A percentile compares a stretch with the other conserved stretches of the same genome.
These are phyloP conservation scores for Formicarius rufipectus DNA, from an alignment of 2,113 vertebrate species.

Conservation along the genomic window DNA sequence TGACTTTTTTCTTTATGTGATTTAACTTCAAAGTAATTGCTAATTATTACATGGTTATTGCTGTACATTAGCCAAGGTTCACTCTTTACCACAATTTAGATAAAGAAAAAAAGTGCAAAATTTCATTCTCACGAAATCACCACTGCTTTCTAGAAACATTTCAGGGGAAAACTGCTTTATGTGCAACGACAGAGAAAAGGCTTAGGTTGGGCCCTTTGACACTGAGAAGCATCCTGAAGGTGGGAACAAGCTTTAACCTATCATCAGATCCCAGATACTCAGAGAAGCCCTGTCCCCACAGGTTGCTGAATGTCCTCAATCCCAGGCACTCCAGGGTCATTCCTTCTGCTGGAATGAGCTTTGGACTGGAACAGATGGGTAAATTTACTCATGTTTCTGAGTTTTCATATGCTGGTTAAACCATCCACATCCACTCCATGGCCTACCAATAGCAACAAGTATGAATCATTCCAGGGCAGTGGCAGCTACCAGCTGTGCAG, in stretches of 20 bases:
- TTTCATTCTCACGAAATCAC: background rate
- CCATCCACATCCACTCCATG: accelerated
- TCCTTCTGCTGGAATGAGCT: background rate
- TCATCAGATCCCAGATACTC: background rate
- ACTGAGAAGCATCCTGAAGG: background rate
- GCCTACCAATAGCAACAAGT: background rate
- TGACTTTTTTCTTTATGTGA: background rate
- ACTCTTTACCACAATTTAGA: background rate
- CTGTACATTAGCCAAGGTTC: background rate
- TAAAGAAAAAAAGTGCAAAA: background rate
- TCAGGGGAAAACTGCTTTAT: background rate
- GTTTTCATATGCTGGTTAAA: background rate
- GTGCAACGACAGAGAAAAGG: background rate
- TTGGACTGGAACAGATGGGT: background rate
- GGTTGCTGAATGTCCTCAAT: background rate
- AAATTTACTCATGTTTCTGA: background rate
- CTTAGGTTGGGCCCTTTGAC: background rate
- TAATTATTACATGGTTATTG: background rate
- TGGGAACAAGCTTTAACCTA: background rate
- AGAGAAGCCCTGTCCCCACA: background rate
- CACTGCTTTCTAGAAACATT: background rate
- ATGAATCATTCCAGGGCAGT: background rate
- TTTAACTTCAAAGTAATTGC: background rate
- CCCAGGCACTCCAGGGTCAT: background rate
- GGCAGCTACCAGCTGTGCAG: background rate